These are phyloP conservation scores for Aphelinus atriplicis DNA, from an alignment of 1,140 invertebrate species.

Conservation along the genomic window DNA sequence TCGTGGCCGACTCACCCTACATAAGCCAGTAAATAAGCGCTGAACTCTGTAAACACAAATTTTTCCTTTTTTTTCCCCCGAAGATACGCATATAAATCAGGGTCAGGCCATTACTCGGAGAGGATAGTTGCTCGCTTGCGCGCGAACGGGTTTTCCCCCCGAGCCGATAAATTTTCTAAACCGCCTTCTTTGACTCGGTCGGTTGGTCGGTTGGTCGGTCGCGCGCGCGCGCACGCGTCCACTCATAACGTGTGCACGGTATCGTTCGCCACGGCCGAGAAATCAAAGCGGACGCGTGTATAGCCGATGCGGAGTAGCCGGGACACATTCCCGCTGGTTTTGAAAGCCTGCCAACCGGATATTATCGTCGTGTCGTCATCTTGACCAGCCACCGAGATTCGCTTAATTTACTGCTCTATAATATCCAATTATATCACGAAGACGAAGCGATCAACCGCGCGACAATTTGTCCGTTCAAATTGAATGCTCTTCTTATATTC, in stretches of 20 bases:
- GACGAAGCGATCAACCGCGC: no score
- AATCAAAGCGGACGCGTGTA: constrained; percentile 14
- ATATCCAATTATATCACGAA: no score
- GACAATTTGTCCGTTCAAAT: no score
- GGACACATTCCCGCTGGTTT: not conserved
- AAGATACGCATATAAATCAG: constrained; percentile 5
- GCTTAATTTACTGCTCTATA: no score
- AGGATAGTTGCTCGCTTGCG: no score
- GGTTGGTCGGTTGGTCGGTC: no score
- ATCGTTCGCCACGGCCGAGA: not conserved
- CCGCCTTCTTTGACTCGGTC: constrained; percentile 1
- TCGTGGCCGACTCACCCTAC: no score
- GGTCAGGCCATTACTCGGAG: not conserved
- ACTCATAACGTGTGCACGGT: constrained; percentile 18
- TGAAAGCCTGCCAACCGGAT: constrained; percentile 14
- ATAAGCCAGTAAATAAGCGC: no score
- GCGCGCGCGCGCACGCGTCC: not conserved
- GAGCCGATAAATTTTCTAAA: constrained; percentile 31
- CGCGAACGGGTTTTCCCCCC: constrained; percentile 20
- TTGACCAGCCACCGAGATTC: not conserved
- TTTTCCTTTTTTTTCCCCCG: no score
- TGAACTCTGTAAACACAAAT: no score
- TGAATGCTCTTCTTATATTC: no score
- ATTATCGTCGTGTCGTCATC: constrained; percentile 17
- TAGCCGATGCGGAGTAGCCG: constrained; percentile 1